A percentile compares a stretch with the other conserved stretches of the same genome.
These are phyloP conservation scores for Ctenoplectra terminalis DNA, from an alignment of 1,140 invertebrate genomes.

Conservation along the genomic window DNA sequence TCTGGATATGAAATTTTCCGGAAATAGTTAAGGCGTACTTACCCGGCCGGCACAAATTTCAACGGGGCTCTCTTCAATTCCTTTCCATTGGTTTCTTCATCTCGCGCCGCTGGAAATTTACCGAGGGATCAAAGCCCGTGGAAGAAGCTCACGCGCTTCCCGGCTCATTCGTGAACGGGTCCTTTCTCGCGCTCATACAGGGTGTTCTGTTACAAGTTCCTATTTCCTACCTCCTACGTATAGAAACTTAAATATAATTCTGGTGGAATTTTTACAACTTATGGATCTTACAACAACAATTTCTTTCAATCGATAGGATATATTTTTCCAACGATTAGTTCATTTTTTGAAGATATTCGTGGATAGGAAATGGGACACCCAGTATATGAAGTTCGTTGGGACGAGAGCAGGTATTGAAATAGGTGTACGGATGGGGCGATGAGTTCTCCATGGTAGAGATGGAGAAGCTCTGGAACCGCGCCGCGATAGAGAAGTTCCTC, in stretches of 20 bases:
- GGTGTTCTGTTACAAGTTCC: background rate
- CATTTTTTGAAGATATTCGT: background rate
- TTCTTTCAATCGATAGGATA: too few species aligned
- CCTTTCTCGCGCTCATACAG: background rate
- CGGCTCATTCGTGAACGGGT: background rate
- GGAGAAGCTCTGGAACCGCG: constrained; percentile 17
- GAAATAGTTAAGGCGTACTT: constrained; percentile 32
- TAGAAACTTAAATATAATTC: too few species aligned
- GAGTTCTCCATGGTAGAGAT: constrained; percentile 1
- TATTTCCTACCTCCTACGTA: too few species aligned
- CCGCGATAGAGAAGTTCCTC: constrained; percentile 16
- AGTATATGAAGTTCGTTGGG: background rate
- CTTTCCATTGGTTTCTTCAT: constrained; percentile 43
- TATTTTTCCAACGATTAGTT: too few species aligned
- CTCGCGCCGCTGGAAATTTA: constrained; percentile 45
- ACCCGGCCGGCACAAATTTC: constrained; percentile 37
- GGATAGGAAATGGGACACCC: constrained; percentile 15
- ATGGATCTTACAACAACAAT: too few species aligned
- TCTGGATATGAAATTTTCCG: constrained; percentile 38
- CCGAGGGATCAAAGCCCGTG: constrained; percentile 15
- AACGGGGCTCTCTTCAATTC: constrained; percentile 7
- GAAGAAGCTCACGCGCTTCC: constrained; percentile 10
- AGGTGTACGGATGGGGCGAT: too few species aligned
- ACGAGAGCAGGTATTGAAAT: constrained; percentile 37
- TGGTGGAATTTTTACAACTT: too few species aligned